Conservation (phyloP, 2,113 vertebrate genomes). For the Lepus timidus region DNA sequence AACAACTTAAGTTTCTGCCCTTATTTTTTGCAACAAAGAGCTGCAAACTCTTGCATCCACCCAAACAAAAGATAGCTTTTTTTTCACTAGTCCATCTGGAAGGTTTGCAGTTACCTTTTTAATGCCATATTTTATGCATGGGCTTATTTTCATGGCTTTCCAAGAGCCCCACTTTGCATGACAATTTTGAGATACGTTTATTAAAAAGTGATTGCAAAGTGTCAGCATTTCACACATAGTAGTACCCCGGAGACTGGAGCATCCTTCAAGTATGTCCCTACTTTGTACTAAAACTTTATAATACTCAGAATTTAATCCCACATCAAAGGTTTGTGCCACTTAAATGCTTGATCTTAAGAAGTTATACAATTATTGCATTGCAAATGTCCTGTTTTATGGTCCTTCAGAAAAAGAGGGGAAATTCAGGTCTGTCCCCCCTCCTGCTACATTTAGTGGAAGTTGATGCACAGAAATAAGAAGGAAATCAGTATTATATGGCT, state of each 20-base stretch:
- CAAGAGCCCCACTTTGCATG: conserved; percentile 38
- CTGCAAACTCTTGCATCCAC: not conserved
- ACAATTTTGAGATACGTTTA: conserved; percentile 61
- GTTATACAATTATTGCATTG: not conserved
- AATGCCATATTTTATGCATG: conserved; percentile 50
- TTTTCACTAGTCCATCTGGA: not conserved
- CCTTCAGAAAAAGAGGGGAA: not conserved
- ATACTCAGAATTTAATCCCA: conserved; percentile 57
- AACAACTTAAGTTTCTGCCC: conserved; percentile 60
- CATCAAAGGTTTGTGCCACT: conserved; percentile 63
- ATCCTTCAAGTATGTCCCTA: conserved; percentile 3
- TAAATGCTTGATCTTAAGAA: conserved; percentile 60
- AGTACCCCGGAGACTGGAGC: not conserved
- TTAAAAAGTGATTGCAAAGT: conserved; percentile 60
- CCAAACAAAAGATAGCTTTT: conserved; percentile 21
- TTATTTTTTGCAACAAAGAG: conserved; percentile 8
- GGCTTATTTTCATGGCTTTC: conserved; percentile 66
- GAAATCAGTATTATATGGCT: not conserved
- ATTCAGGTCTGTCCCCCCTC: not conserved
- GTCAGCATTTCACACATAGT: conserved; percentile 23
- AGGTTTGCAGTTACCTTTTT: conserved; percentile 52
- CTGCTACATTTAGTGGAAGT: not conserved
- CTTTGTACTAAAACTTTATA: conserved; percentile 55
- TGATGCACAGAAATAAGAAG: not conserved
- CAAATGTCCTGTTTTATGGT: not conserved